phyloP scores from a whole-genome alignment of 1,140 invertebrate genomes.

The Brachionus manjavacas region DNA sequence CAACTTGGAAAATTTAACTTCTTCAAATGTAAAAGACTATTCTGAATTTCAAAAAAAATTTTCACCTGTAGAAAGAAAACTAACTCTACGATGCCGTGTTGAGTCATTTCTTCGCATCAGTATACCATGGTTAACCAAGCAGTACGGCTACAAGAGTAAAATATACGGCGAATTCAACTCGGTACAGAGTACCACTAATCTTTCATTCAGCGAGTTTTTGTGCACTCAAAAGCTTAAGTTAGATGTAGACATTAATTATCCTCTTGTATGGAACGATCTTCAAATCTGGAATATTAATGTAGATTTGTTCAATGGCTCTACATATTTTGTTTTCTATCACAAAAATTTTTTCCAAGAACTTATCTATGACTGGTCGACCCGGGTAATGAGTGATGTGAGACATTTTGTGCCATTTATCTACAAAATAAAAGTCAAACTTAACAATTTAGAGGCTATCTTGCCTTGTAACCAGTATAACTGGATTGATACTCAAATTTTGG shows the following conservation, averaged over 20 bases:
- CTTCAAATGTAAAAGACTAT: neutral
- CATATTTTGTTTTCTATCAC: constrained; percentile 83
- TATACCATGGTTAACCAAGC: constrained; percentile 82
- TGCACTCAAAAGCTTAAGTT: constrained; percentile 92
- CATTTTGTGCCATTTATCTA: constrained; percentile 95
- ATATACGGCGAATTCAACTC: constrained; percentile 85
- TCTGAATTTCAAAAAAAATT: constrained; percentile 13
- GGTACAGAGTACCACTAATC: constrained; percentile 85
- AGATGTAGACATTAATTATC: constrained; percentile 77
- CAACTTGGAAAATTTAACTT: constrained; percentile 1
- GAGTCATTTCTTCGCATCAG: constrained; percentile 87
- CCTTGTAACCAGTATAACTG: constrained; percentile 95
- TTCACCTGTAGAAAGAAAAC: constrained; percentile 77
- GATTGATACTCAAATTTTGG: constrained; percentile 76
- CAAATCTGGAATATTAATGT: constrained; percentile 83
- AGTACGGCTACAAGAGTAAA: constrained; percentile 79
- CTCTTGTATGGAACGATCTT: constrained; percentile 85
- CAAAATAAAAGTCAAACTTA: constrained; percentile 80
- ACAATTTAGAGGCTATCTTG: constrained; percentile 85
- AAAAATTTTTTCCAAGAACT: constrained; percentile 92
- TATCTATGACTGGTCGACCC: constrained; percentile 90
- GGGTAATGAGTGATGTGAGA: constrained; percentile 77
- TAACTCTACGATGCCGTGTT: constrained; percentile 86
- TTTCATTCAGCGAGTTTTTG: constrained; percentile 77
- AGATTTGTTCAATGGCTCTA: constrained; percentile 85